A percentile compares a stretch with the other conserved stretches of the same genome.
These are phyloP conservation scores for Microcebus ravelobensis DNA, from an alignment of 2,113 vertebrate species.

Conservation along the genomic window DNA sequence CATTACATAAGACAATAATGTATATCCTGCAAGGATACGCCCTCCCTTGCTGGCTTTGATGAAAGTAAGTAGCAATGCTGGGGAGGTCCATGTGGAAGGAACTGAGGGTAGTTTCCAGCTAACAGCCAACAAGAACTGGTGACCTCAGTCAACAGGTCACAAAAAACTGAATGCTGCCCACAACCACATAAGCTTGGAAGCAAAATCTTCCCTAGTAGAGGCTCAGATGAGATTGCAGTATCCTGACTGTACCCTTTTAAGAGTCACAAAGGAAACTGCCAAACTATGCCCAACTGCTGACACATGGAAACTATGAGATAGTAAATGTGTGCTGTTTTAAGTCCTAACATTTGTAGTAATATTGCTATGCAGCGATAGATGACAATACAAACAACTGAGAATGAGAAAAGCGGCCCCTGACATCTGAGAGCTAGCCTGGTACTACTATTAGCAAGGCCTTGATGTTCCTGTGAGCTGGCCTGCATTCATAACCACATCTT, in stretches of 20 bases:
- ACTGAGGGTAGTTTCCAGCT: background rate
- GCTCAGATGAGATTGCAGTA: background rate
- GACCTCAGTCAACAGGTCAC: background rate
- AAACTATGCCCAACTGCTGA: background rate
- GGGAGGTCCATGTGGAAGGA: background rate
- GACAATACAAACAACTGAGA: background rate
- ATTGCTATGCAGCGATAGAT: background rate
- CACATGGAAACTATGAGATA: background rate
- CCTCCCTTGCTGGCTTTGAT: background rate
- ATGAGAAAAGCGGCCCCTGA: background rate
- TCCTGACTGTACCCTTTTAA: background rate
- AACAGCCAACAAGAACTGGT: background rate
- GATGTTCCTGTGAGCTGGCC: background rate
- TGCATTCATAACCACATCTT: background rate
- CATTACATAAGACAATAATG: background rate
- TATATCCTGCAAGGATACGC: background rate
- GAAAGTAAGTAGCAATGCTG: background rate
- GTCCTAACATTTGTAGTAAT: background rate
- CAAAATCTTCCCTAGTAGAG: background rate
- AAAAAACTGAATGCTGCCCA: background rate
- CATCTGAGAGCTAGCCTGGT: background rate
- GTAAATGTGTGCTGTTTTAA: background rate
- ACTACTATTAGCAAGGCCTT: background rate
- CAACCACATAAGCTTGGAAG: background rate
- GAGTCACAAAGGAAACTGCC: background rate